Percentiles rank a stretch among this genome's conserved stretches.
Evolutionary conservation across 30 jellyfish, hydroid and myxozoan genomes (phyloP).

Genomic region (Hydractinia symbiolongicarpus): DNA sequence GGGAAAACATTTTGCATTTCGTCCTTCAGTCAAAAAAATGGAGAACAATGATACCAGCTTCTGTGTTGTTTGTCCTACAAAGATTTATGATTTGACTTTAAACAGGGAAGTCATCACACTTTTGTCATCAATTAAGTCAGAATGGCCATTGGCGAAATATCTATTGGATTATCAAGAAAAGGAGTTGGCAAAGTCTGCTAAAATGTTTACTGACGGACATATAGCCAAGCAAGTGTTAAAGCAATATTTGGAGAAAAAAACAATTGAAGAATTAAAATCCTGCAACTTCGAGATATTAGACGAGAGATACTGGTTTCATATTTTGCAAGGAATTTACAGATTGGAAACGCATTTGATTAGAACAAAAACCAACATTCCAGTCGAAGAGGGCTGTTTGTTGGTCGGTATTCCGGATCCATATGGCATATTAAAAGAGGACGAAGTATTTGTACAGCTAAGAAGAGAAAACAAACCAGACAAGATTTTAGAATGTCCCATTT

Average conservation of each 20-base stretch:
- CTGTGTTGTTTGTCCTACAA: slow-evolving; percentile 42
- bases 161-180: slow-evolving; percentile 45
- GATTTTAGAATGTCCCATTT: slow-evolving; percentile 38
- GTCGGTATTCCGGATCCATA: slow-evolving; percentile 76
- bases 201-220: slow-evolving; percentile 32
- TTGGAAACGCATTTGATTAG: slow-evolving; percentile 37
- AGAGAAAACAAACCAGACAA: slow-evolving; percentile 7
- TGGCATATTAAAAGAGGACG: slow-evolving; percentile 52
- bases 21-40: slow-evolving; percentile 63
- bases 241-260: slow-evolving; percentile 35
- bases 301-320: slow-evolving; percentile 63
- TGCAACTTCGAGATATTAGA: slow-evolving; percentile 42
- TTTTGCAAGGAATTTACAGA: slow-evolving; percentile 57
- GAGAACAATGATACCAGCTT: slow-evolving; percentile 24
- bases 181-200: slow-evolving; percentile 47
- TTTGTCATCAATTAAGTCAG: slow-evolving; percentile 37
- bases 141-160: slow-evolving; percentile 34
- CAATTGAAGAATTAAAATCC: slow-evolving; percentile 21
- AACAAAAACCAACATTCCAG: slow-evolving; percentile 48
- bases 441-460: slow-evolving; percentile 41
- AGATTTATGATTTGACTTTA: slow-evolving; percentile 28
- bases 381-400: slow-evolving; percentile 51
- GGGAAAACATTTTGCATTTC: slow-evolving; percentile 31
- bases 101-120: slow-evolving; percentile 74
- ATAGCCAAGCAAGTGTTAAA: slow-evolving; percentile 44